Conservation (phyloP, 1,140 invertebrate species). For the Drosophila eugracilis region DNA sequence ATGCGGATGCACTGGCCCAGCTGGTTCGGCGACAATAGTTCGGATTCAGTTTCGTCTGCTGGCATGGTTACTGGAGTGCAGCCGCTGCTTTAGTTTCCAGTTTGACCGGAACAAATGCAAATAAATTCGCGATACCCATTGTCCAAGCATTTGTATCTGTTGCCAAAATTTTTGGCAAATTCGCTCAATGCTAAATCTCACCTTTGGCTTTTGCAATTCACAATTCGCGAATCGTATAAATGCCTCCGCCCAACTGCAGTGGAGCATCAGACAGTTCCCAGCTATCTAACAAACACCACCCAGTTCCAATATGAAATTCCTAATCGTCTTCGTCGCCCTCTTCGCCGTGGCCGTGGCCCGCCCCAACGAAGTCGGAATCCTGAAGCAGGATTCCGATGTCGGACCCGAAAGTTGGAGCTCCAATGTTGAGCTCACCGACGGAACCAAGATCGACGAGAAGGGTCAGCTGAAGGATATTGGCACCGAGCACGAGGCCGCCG, state of each 20-base stretch:
- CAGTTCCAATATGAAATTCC: constrained; percentile 68
- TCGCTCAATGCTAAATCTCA: constrained; percentile 10
- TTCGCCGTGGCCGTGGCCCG: constrained; percentile 53
- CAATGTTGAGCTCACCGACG: constrained; percentile 86
- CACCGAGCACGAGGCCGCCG: constrained; percentile 51
- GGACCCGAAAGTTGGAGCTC: constrained; percentile 9
- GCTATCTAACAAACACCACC: constrained; percentile 41
- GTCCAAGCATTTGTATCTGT: constrained; percentile 13
- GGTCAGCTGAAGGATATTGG: constrained; percentile 23
- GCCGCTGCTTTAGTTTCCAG: constrained; percentile 33
- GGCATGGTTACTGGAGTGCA: constrained; percentile 6
- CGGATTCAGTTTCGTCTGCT: constrained; percentile 1
- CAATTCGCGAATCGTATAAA: constrained; percentile 45
- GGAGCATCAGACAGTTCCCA: constrained; percentile 51
- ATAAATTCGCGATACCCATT: constrained; percentile 16
- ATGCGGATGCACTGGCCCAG: constrained; percentile 30
- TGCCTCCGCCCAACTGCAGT: constrained; percentile 38
- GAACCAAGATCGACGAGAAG: constrained; percentile 85
- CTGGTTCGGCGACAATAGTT: constrained; percentile 25
- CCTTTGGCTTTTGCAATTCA: constrained; percentile 45
- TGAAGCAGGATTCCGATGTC: constrained; percentile 18
- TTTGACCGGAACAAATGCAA: constrained; percentile 48
- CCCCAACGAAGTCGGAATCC: constrained; percentile 10
- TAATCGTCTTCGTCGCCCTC: constrained; percentile 63
- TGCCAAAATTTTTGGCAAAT: constrained; percentile 10